phyloP scores from a whole-genome alignment of 2,888 invertebrate species.

The Neria commutata region DNA sequence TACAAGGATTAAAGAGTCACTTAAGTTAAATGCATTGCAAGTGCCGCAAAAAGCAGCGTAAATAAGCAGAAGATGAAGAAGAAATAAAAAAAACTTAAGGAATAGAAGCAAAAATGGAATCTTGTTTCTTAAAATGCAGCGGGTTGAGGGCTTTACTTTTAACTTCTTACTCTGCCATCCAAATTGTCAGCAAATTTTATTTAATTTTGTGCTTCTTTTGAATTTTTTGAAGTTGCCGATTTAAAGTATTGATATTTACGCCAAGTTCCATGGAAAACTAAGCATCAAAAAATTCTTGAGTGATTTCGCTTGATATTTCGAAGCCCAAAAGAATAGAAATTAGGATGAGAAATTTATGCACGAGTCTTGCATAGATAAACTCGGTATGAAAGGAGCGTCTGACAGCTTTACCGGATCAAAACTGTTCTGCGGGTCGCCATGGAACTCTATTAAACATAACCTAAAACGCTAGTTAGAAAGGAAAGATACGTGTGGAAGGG shows the following conservation, averaged over 20 bases:
- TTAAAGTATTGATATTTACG: slow-evolving; percentile 32
- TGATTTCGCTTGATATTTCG: no score
- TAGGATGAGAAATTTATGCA: no score
- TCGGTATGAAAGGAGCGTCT: no score
- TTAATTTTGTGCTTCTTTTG: slow-evolving; percentile 56
- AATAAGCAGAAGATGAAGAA: slow-evolving; percentile 41
- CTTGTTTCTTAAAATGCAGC: slow-evolving; percentile 9
- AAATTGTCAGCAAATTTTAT: slow-evolving; percentile 46
- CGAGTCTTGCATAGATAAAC: no score
- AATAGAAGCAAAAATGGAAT: slow-evolving; percentile 5
- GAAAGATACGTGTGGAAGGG: no score
- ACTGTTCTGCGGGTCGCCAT: no score
- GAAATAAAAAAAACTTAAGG: slow-evolving; percentile 33
- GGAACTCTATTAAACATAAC: no score
- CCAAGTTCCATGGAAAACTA: no score
- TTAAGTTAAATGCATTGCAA: slow-evolving; percentile 60
- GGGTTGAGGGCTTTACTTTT: background rate
- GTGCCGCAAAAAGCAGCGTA: slow-evolving; percentile 56
- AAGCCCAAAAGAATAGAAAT: no score
- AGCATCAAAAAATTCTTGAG: no score
- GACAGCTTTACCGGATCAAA: no score
- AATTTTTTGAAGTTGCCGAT: slow-evolving; percentile 35
- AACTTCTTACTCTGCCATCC: background rate
- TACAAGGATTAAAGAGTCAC: slow-evolving; percentile 60
- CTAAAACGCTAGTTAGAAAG: no score